Conservation (phyloP, 2,113 vertebrate species). For the Lagopus muta region DNA sequence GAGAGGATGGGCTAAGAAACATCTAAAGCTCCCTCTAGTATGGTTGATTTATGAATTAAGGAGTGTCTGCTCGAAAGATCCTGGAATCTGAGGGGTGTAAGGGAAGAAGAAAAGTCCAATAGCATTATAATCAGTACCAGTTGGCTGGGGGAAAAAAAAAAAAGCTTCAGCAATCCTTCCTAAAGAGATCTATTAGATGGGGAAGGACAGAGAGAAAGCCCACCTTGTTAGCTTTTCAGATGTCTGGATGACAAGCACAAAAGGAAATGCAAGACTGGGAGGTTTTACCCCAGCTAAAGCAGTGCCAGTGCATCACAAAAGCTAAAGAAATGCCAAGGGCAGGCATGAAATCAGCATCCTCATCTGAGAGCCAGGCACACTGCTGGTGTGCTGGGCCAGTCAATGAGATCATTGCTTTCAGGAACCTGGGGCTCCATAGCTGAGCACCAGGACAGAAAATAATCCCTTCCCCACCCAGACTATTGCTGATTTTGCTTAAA, state of each 20-base stretch:
- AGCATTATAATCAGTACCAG: background rate
- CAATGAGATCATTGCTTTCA: rapidly evolving
- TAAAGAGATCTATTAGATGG: background rate
- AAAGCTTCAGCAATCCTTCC: background rate
- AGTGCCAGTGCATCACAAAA: background rate
- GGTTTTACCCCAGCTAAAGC: background rate
- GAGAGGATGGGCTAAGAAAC: background rate
- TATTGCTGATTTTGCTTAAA: background rate
- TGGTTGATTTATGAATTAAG: background rate
- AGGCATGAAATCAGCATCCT: background rate
- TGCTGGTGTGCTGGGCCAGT: background rate
- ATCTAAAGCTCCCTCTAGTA: background rate
- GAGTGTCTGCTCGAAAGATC: background rate
- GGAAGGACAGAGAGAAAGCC: background rate
- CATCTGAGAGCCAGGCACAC: background rate
- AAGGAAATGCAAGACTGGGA: background rate
- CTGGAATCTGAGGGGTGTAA: background rate
- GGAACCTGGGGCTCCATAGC: background rate
- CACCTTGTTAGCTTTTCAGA: background rate
- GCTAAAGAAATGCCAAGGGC: background rate
- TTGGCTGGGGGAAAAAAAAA: background rate
- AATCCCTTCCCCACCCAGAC: background rate
- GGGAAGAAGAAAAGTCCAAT: background rate
- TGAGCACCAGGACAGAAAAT: background rate
- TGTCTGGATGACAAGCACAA: background rate